phyloP scores from a whole-genome alignment of 2,113 vertebrate genomes.

The Cheilinus undulatus region DNA sequence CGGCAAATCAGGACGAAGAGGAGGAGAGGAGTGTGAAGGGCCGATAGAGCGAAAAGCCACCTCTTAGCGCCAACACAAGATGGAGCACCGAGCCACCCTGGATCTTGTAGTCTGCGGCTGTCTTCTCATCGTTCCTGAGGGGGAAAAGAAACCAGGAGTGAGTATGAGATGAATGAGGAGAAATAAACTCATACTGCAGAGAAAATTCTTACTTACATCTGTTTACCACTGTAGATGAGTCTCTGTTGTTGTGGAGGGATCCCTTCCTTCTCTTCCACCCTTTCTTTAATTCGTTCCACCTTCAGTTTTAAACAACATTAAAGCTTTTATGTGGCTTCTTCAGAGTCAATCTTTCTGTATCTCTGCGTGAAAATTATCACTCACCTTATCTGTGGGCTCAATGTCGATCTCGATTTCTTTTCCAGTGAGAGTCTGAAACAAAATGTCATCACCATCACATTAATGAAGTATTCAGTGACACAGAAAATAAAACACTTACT shows the following conservation, averaged over 20 bases:
- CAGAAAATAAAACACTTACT: too few species aligned
- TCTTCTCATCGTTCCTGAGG: constrained; percentile 94
- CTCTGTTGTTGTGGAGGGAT: constrained; percentile 96
- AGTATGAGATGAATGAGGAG: background rate
- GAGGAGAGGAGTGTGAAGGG: constrained; percentile 25
- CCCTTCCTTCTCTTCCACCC: constrained; percentile 95
- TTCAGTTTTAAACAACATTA: constrained; percentile 46
- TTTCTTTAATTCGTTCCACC: constrained; percentile 96
- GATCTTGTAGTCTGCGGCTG: constrained; percentile 94
- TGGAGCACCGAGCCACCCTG: constrained; percentile 93
- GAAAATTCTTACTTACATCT: constrained; percentile 86
- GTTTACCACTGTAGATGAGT: constrained; percentile 96
- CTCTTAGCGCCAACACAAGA: constrained; percentile 91
- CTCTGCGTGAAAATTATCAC: background rate
- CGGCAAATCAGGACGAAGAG: constrained; percentile 51
- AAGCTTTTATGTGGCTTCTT: background rate
- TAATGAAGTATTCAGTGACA: background rate
- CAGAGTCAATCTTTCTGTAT: background rate
- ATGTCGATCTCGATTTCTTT: constrained; percentile 98
- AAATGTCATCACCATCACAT: background rate
- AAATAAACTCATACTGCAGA: background rate
- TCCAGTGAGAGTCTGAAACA: constrained; percentile 91
- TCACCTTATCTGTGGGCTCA: constrained; percentile 94
- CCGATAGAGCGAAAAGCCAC: constrained; percentile 71
- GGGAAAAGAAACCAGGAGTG: background rate